These are phyloP conservation scores for Eurystomus gularis DNA, from an alignment of 2,113 vertebrate species.

Conservation along the genomic window DNA sequence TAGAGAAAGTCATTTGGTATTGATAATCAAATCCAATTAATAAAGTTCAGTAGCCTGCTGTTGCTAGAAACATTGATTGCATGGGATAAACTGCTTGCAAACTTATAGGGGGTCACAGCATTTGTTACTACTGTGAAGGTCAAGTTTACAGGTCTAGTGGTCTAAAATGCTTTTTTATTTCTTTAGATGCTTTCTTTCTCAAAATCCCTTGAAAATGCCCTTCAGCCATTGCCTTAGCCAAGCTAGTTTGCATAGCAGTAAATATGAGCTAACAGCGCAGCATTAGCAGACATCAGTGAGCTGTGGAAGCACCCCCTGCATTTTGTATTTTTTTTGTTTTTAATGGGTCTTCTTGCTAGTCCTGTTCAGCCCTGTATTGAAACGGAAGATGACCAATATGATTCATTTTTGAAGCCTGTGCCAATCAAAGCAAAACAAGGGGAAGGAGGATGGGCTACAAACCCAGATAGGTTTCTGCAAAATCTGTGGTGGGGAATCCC, in stretches of 20 bases:
- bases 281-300: not conserved
- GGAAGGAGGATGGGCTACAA: not conserved
- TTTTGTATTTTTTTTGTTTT: not conserved
- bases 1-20: not conserved
- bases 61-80: not conserved
- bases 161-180: not conserved
- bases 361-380: not conserved
- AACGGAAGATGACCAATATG: not conserved
- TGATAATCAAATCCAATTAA: not conserved
- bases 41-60: not conserved
- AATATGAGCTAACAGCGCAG: fast-evolving
- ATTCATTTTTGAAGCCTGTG: not conserved
- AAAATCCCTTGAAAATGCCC: not conserved
- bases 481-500: fast-evolving
- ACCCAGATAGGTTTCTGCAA: not conserved
- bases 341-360: not conserved
- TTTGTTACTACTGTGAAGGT: not conserved
- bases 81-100: not conserved
- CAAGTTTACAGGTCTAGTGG: not conserved
- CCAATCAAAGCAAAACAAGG: not conserved
- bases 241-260: not conserved
- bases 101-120: not conserved
- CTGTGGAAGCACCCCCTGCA: not conserved
- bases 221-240: not conserved
- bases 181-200: not conserved